Conservation (phyloP, 64 coral and sea anemone genomes). For the Actinia equina region DNA sequence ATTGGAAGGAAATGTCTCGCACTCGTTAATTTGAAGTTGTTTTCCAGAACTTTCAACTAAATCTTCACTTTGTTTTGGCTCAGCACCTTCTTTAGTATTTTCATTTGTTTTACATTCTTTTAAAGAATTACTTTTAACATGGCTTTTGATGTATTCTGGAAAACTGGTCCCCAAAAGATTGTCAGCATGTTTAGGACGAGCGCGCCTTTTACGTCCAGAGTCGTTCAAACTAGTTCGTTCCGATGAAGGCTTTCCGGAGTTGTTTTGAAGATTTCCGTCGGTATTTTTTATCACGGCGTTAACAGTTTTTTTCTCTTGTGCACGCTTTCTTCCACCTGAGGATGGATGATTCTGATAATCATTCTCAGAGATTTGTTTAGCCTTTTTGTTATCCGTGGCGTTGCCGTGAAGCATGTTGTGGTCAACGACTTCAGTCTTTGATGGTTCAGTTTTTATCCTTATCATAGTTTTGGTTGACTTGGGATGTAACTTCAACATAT, state of each 20-base stretch:
- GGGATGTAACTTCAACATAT: conserved; percentile 14
- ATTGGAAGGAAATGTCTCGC: too few relatives aligned
- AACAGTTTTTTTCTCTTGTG: neutral
- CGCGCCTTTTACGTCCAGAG: neutral
- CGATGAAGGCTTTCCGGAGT: neutral
- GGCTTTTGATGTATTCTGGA: neutral
- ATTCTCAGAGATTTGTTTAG: neutral
- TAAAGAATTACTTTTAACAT: neutral
- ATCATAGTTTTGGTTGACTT: conserved; percentile 10
- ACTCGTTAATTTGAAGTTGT: too few relatives aligned
- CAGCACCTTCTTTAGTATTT: neutral
- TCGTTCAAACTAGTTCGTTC: neutral
- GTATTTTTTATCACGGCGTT: neutral
- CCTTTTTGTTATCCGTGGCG: neutral
- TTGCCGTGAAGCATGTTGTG: neutral
- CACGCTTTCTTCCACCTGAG: neutral
- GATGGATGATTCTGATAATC: neutral
- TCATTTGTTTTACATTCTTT: neutral
- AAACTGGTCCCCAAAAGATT: neutral
- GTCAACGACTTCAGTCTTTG: neutral
- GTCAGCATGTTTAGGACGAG: neutral
- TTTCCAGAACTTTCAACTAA: neutral
- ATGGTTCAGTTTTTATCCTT: neutral
- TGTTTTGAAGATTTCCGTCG: neutral
- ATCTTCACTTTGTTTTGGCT: neutral